A percentile compares a stretch with the other conserved stretches of the same genome.
Conservation (phyloP, 2,797 vertebrate species). For the Coilia nasus region DNA sequence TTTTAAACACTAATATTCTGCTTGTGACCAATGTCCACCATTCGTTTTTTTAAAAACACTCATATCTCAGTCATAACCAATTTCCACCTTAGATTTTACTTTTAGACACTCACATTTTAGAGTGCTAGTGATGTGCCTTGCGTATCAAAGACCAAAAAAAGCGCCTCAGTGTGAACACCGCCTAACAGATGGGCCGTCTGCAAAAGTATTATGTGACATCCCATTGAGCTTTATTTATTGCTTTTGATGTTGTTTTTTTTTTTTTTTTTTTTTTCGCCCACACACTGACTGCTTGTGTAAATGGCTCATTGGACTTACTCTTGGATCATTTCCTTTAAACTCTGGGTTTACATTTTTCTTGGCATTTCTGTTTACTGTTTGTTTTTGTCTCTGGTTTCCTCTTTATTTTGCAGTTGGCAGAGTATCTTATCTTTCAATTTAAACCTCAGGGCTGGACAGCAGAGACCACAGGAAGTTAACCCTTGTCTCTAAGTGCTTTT, state of each 20-base stretch:
- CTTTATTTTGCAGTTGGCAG: constrained; percentile 9
- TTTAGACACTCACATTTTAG: too few relatives aligned
- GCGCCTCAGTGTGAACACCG: too few relatives aligned
- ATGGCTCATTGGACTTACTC: neutral
- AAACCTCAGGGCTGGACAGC: neutral
- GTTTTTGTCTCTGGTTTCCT: neutral
- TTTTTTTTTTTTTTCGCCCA: constrained; percentile 57
- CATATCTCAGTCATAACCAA: too few relatives aligned
- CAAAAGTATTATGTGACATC: constrained; percentile 1
- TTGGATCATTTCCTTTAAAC: neutral
- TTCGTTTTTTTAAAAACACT: too few relatives aligned
- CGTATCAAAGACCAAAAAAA: too few relatives aligned
- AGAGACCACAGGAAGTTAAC: neutral
- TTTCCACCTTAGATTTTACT: too few relatives aligned
- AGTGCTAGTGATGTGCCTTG: too few relatives aligned
- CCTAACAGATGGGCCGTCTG: neutral
- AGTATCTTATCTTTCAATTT: neutral
- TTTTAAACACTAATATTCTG: too few relatives aligned
- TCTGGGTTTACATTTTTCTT: neutral
- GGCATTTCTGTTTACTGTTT: constrained; percentile 6
- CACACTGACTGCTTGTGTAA: neutral
- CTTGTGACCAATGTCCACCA: too few relatives aligned
- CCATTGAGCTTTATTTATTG: constrained; percentile 77
- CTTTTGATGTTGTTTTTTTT: constrained; percentile 48
- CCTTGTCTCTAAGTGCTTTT: constrained; percentile 28